Percentiles rank a stretch among this genome's conserved stretches.
Conservation (phyloP, 2,113 vertebrate species). For the Eira barbara region DNA sequence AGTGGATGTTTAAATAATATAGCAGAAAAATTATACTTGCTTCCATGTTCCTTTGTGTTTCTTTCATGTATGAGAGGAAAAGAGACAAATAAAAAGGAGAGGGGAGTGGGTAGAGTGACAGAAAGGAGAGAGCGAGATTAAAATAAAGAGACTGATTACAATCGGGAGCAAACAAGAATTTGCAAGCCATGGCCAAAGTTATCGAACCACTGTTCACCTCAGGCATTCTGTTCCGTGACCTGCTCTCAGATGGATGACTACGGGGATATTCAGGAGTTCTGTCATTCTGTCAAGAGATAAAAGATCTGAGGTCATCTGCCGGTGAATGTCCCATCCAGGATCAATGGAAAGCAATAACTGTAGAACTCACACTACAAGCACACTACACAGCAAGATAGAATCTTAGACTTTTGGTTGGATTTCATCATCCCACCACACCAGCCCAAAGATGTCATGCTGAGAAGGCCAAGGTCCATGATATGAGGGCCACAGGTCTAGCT, state of each 20-base stretch:
- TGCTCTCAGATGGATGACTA: not conserved
- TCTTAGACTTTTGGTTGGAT: not conserved
- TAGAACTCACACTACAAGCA: not conserved
- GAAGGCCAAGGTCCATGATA: not conserved
- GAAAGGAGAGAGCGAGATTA: not conserved
- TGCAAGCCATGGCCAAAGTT: not conserved
- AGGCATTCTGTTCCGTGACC: not conserved
- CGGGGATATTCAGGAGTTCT: not conserved
- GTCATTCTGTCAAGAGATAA: not conserved
- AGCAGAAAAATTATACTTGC: not conserved
- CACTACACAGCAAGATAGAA: not conserved
- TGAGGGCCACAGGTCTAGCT: not conserved
- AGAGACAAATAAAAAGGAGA: not conserved
- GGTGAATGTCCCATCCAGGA: not conserved
- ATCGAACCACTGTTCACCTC: not conserved
- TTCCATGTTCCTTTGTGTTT: not conserved
- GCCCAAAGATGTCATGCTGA: not conserved
- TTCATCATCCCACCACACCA: not conserved
- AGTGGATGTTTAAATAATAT: not conserved
- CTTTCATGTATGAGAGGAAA: not conserved
- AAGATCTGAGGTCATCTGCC: not conserved
- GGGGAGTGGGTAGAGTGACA: not conserved
- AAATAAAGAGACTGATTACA: not conserved
- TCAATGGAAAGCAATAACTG: constrained; percentile 40
- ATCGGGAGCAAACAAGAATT: not conserved